A percentile compares a stretch with the other conserved stretches of the same genome.
Conservation (phyloP, 2,888 invertebrate species). For the Dasysyrphus tricinctus region DNA sequence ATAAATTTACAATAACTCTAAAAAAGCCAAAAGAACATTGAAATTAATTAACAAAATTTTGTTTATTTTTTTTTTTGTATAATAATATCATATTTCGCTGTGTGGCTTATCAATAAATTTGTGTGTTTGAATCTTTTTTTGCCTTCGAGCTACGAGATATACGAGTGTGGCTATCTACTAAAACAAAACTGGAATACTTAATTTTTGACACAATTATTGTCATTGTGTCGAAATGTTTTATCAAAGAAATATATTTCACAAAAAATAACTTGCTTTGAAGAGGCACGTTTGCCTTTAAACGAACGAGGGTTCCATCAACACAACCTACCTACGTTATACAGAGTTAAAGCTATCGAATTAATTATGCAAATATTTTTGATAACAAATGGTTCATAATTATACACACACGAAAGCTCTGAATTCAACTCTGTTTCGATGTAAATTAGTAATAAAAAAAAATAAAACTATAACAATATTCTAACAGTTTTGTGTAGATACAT, state of each 20-base stretch:
- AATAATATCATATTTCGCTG: constrained; percentile 45
- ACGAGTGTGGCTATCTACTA: neutral
- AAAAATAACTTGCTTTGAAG: constrained; percentile 10
- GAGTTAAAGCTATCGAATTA: constrained; percentile 13
- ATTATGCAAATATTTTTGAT: constrained; percentile 55
- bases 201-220: constrained; percentile 46
- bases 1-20: constrained; percentile 42
- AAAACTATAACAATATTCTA: neutral
- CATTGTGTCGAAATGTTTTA: constrained; percentile 47
- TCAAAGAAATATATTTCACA: constrained; percentile 29
- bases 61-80: neutral
- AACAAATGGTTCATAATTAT: constrained; percentile 44
- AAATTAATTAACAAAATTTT: constrained; percentile 38
- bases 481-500: neutral
- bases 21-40: constrained; percentile 29
- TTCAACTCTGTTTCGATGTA: neutral
- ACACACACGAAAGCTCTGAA: constrained; percentile 11
- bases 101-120: constrained; percentile 37
- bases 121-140: constrained; percentile 33
- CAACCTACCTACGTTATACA: neutral
- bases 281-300: constrained; percentile 7
- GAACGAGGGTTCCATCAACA: constrained; percentile 30
- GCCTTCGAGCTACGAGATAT: neutral
- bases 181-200: constrained; percentile 37
- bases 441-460: neutral